Percentiles rank a stretch among this genome's conserved stretches.
Evolutionary conservation across 2,888 invertebrate genomes (phyloP).

Genomic region (Dinocampus coccinellae): DNA sequence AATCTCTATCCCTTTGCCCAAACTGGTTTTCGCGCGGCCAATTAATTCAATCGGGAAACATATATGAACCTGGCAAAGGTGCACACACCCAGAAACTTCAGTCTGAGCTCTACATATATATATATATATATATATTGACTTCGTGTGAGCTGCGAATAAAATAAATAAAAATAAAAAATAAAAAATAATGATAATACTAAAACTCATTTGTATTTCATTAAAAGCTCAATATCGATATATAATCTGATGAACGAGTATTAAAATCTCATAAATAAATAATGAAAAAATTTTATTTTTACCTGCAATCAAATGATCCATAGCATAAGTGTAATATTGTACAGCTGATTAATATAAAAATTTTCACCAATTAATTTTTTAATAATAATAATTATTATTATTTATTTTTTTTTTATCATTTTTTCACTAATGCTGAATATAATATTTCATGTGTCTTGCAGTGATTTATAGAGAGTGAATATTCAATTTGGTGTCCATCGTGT

Average conservation of each 20-base stretch:
- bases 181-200: too few relatives aligned
- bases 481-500: background rate
- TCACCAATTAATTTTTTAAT: too few relatives aligned
- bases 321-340: background rate
- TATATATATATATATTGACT: conserved; percentile 13
- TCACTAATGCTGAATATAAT: too few relatives aligned
- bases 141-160: conserved; percentile 9
- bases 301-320: background rate
- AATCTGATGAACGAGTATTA: conserved; percentile 21
- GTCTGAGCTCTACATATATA: background rate
- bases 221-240: conserved; percentile 27
- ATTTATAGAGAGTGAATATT: background rate
- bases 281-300: background rate
- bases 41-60: conserved; percentile 55
- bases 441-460: too few relatives aligned
- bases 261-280: background rate
- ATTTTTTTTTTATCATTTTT: background rate
- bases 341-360: too few relatives aligned
- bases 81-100: conserved; percentile 4
- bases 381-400: too few relatives aligned
- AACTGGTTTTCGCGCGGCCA: conserved; percentile 57
- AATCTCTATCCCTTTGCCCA: conserved; percentile 35
- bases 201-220: conserved; percentile 38
- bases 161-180: background rate
- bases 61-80: conserved; percentile 34